Base-by-base conservation (phyloP, 2,113 vertebrate genomes). In the Thinocorus orbignyianus region DNA sequence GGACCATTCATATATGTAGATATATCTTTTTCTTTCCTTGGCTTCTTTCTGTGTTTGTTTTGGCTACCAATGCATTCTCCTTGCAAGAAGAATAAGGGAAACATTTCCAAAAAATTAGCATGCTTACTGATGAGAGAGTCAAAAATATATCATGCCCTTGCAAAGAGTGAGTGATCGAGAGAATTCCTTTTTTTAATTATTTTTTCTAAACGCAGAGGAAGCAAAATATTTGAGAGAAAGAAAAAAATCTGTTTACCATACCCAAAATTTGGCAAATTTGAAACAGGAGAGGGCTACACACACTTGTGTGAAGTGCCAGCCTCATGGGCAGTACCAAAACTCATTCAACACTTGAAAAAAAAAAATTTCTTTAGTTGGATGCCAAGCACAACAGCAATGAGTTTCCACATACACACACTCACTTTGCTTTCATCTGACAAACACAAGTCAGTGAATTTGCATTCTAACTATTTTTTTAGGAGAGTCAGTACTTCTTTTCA, bases 341-440 rank as follows among this genome's bases (percentile, higher is more conserved):
- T 92, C 72, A 83, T 88, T 94, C 71, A 90, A 22, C 14, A 55
- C 25, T 90, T 81, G 55, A 89, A 90, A 95, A 92, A 92, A 92
- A 89, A 48, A 31, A 72, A 46, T 85, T 85, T 86, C 84, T 96
- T 93, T 96, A 86, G 33, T 80, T 93, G 57, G 11, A 78, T 52
- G 85, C 94, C 97, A 97, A 95, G 73, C 41, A 95, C 65, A 96
- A 96, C 93, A 95, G 85, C 64, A 94, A 33, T 46, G 55, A 90
- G n/a, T 73, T 94, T 90, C 51, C 88, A 2, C 12, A 46, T 48
- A 81, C 44, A 74, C 44, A 62, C 35, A 30, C 22, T 66, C 69
- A 62, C 41, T 94, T 91, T 62, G 16, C 87, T 96, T 97, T 92
- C 93, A 93, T 95, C 88, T 94, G 81, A 86, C 85, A 90, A 93